phyloP scores from a whole-genome alignment of 2,888 invertebrate species.

The Microctonus hyperodae region DNA sequence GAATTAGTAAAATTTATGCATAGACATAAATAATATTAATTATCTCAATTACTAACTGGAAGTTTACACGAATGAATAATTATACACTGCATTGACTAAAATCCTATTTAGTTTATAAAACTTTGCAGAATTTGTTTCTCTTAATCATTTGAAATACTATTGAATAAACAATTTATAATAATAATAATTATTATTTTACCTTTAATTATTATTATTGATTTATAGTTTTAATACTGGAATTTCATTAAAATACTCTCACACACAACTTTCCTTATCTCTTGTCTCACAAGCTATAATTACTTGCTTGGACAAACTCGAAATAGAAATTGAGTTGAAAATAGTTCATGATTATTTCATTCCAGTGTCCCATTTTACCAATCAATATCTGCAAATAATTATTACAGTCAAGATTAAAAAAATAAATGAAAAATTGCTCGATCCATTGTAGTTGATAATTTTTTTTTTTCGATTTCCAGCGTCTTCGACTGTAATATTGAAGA shows the following conservation, averaged over 20 bases:
- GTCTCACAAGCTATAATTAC: not conserved
- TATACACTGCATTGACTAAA: not conserved
- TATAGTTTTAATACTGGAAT: not conserved
- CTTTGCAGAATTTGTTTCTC: not conserved
- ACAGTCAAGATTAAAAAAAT: not conserved
- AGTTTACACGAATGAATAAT: not conserved
- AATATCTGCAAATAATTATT: not conserved
- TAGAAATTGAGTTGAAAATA: not conserved
- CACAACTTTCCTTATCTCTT: not conserved
- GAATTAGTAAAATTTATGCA: not conserved
- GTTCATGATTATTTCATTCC: not conserved
- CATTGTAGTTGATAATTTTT: not conserved
- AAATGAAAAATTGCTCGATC: not conserved
- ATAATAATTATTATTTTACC: not conserved
- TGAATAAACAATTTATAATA: not conserved
- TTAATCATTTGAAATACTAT: not conserved
- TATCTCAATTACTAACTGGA: not conserved
- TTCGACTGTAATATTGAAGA: constrained; percentile 54
- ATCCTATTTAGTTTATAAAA: not conserved
- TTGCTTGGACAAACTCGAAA: not conserved
- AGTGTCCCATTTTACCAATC: not conserved
- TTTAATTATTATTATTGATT: too few species aligned
- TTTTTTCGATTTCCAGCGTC: constrained; percentile 48
- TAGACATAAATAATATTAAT: not conserved
- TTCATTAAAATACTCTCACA: not conserved